Conservation (phyloP, 2,113 vertebrate genomes). For the Eulemur macaco region DNA sequence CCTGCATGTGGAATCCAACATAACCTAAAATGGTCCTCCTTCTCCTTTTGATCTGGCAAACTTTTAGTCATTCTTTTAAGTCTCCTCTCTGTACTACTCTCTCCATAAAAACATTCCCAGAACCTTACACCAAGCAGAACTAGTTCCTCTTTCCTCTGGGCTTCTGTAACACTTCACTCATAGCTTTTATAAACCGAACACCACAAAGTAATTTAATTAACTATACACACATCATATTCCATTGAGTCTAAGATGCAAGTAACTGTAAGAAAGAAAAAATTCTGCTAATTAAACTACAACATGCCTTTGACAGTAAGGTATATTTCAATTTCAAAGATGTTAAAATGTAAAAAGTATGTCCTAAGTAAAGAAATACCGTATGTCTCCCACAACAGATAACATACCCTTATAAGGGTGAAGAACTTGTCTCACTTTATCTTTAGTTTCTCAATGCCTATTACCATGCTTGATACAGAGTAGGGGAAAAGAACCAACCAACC, state of each 20-base stretch:
- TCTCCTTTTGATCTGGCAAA: neutral
- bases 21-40: neutral
- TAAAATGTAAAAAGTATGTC: neutral
- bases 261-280: neutral
- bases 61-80: constrained; percentile 35
- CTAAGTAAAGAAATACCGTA: neutral
- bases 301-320: neutral
- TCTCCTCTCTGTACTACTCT: neutral
- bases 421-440: neutral
- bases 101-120: constrained; percentile 26
- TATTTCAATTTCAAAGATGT: constrained; percentile 38
- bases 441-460: neutral
- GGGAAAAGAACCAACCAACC: neutral
- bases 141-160: neutral
- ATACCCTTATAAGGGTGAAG: neutral
- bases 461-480: neutral
- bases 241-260: constrained; percentile 17
- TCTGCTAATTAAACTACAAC: constrained; percentile 26
- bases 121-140: neutral
- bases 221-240: neutral
- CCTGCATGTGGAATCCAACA: neutral
- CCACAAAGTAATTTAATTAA: neutral
- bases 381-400: neutral
- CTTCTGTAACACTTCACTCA: neutral
- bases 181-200: constrained; percentile 21